Evolutionary conservation across 2,113 vertebrate species (phyloP), one percentile per base, ranked within the genome.

Genomic region (Amphiprion ocellaris): DNA sequence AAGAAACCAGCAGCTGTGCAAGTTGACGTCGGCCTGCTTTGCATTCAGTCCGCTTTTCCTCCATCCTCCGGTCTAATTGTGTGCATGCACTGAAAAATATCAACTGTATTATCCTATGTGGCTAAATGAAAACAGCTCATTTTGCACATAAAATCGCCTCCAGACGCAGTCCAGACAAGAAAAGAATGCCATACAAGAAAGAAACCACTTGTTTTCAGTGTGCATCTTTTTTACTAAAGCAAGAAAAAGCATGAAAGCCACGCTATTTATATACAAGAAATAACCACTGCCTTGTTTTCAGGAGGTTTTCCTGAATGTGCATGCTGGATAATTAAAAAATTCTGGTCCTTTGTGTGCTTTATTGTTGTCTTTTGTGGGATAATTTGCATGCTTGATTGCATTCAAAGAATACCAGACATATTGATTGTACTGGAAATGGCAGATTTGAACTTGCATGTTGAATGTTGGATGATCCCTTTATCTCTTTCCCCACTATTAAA

Each of bases 21-120:
- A 80, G 61, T 89, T 84, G 47, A 37, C 58, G 59, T 74, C 62
- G 87, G 89, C 87, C 88, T 88, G 50, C 62, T 63, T n/a, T 53
- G 21, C 0, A 28, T 21, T 24, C 26, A 39, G n/a, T 23, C 10
- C 26, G 15, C 55, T 44, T 62, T 4, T 46, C 10, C 10, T 19
- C 2, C 33, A 5, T 10, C 14, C 41, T 52, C 1, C 49, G 2
- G 49, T 50, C 15, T 7, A 15, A 44, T 17, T 4, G 15, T 0
- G 3, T 56, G 2, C 16, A 28, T 11, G 15, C 26, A 4, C 12
- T 52, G 7, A n/a, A 16, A 26, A 50, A 28, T 39, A 60, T 19
- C 17, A 1, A 8, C 10, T 44, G 4, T 14, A 14, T 41, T 39
- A 16, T 24, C 1, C 10, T 14, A 0, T 9, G 2, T 19, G 24